Evolutionary conservation across 2,113 vertebrate species (phyloP), one percentile per base, ranked within the genome.

Genomic region (Oceanites oceanicus): DNA sequence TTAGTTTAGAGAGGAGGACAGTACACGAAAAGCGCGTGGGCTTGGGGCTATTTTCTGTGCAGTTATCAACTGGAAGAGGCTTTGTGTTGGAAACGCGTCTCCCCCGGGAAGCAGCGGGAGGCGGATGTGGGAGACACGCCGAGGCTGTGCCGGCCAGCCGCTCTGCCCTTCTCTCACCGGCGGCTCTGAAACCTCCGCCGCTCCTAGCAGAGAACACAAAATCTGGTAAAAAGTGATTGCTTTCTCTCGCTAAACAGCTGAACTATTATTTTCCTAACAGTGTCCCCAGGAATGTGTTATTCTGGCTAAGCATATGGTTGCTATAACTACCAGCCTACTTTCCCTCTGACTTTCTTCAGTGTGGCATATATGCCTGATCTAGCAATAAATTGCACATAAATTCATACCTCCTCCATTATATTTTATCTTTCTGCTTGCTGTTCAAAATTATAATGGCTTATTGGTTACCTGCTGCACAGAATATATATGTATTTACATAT

Each of bases 11-110:
- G 10, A 20, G 36, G 34, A 52, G 36, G 65, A 42, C 8, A 45
- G 36, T 7, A 16, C 19, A 10, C 0, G 7, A 16, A 5, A 34
- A 29, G 7, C 3, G 5, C 23, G 36, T 42, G 52, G 40, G 45
- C 7, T 36, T 42, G 52, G 73, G n/a, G 11, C 55, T 12, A 2
- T 66, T 77, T 55, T 59, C 79, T 34, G 26, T 20, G 53, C 66
- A 3, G 26, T 32, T 67, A 25, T 6, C 47, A 21, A 1, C 25
- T 6, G 27, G 22, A 38, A 29, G 9, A 6, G 20, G 61, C 52
- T 53, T 29, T 66, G 78, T 17, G 66, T 53, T 16, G 78, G 15
- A 27, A 49, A 62, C 15, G 8, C 22, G 0, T 7, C 6, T 50
- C 16, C 4, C 26, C 47, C 13, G 40, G 19, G 52, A 44, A 7